These are phyloP conservation scores for Austrolebias charrua DNA, from an alignment of 2,797 vertebrate species.

Conservation along the genomic window DNA sequence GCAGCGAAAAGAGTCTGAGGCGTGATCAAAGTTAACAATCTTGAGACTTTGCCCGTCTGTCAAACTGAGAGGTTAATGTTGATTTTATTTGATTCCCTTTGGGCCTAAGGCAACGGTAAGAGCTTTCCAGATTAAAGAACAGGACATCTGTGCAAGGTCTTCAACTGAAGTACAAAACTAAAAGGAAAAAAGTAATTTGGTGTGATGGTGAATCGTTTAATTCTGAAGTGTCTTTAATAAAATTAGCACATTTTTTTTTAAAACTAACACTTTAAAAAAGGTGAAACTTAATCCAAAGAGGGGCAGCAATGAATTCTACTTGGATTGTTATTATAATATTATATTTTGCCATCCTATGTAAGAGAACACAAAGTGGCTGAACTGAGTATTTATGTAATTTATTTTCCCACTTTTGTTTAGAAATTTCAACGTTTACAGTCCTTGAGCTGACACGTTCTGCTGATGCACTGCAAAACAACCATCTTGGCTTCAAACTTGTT, in stretches of 20 bases:
- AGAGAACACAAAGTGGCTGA: neutral
- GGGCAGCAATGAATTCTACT: neutral
- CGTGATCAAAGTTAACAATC: constrained; percentile 35
- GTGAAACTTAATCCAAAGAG: neutral
- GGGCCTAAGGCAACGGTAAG: constrained; percentile 4
- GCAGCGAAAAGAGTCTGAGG: constrained; percentile 13
- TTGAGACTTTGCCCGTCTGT: constrained; percentile 24
- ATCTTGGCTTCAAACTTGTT: constrained; percentile 13
- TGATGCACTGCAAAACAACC: neutral
- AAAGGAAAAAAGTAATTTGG: neutral
- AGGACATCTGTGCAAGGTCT: neutral
- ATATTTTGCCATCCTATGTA: neutral
- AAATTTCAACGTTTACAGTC: neutral
- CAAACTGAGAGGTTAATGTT: constrained; percentile 24
- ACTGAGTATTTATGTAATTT: neutral
- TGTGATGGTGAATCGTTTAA: neutral
- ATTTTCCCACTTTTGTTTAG: neutral
- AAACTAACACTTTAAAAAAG: neutral
- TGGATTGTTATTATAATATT: neutral
- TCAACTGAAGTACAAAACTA: neutral
- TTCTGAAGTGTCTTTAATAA: neutral
- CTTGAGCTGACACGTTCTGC: neutral
- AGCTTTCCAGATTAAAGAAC: constrained; percentile 5
- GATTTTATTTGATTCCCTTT: constrained; percentile 24
- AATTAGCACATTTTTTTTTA: neutral